A percentile compares a stretch with the other conserved stretches of the same genome.
Conservation (phyloP, 30 jellyfish, hydroid and myxozoan genomes). For the Sanderia malayensis region DNA sequence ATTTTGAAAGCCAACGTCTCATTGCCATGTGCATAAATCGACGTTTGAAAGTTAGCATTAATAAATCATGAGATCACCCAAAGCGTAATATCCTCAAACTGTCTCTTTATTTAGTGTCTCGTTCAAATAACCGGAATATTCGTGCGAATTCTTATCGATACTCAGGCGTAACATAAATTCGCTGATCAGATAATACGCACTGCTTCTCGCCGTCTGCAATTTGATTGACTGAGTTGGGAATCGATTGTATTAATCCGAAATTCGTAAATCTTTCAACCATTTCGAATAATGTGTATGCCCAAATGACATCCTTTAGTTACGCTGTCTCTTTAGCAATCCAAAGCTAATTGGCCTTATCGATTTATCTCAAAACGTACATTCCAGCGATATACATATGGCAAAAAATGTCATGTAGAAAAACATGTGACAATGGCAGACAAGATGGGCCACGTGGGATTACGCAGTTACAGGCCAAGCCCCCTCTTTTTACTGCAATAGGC, state of each 20-base stretch:
- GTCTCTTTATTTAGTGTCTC: conserved; percentile 9
- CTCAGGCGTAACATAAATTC: conserved; percentile 1
- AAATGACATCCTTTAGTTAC: conserved; percentile 57
- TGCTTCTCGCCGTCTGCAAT: conserved; percentile 6
- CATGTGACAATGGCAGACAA: no score
- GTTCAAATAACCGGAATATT: conserved; percentile 44
- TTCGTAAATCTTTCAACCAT: conserved; percentile 62
- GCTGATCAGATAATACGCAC: not conserved
- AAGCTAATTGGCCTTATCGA: conserved; percentile 69
- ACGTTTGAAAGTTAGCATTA: conserved; percentile 21
- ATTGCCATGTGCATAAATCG: not conserved
- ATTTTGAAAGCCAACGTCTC: not conserved
- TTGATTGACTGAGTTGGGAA: conserved; percentile 40
- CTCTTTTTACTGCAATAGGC: no score
- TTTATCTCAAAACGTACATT: conserved; percentile 39
- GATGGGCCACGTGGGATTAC: no score
- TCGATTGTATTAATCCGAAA: conserved; percentile 51
- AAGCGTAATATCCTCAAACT: conserved; percentile 5
- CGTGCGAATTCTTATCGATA: conserved; percentile 8
- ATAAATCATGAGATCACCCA: conserved; percentile 24
- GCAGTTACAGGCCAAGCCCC: no score
- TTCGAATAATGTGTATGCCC: conserved; percentile 45
- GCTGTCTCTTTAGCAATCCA: conserved; percentile 39
- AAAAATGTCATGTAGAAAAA: no score
- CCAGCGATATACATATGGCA: no score